phyloP scores from a whole-genome alignment of 2,888 invertebrate genomes.

The Syrista parreyssii region DNA sequence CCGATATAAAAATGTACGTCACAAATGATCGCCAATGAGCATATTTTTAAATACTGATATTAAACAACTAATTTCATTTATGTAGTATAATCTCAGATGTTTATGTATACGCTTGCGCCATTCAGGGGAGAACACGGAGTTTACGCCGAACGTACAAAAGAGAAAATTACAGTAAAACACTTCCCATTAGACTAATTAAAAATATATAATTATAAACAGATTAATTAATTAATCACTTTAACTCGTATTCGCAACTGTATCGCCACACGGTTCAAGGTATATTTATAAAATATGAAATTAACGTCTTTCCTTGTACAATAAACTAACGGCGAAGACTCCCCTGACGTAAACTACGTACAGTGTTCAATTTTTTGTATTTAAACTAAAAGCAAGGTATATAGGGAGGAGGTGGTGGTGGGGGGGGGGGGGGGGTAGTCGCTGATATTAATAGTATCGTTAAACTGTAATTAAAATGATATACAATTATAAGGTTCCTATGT shows the following conservation, averaged over 20 bases:
- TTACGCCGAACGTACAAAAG: too few relatives aligned
- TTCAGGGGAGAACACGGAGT: conserved; percentile 22
- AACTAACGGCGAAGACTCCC: conserved; percentile 7
- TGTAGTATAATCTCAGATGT: conserved; percentile 52
- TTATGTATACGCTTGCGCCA: conserved; percentile 34
- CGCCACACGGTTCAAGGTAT: too few relatives aligned
- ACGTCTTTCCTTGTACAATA: too few relatives aligned
- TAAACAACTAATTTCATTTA: conserved; percentile 58
- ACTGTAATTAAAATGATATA: conserved; percentile 30
- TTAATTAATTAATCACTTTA: too few relatives aligned
- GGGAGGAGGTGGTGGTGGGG: too few relatives aligned
- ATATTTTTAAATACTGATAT: conserved; percentile 64
- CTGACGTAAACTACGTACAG: conserved; percentile 39
- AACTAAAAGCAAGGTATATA: conserved; percentile 55
- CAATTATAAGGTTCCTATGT: conserved; percentile 14
- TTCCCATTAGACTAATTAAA: too few relatives aligned
- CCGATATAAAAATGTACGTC: conserved; percentile 64
- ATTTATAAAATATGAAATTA: too few relatives aligned
- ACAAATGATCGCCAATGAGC: conserved; percentile 63
- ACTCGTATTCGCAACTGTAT: too few relatives aligned
- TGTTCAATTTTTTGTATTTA: conserved; percentile 26
- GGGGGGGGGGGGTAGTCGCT: conserved; percentile 14
- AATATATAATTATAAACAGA: too few relatives aligned
- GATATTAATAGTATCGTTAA: conserved; percentile 51
- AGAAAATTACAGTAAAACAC: too few relatives aligned